Conservation (phyloP, 2,113 vertebrate genomes). For the Orcinus orca region DNA sequence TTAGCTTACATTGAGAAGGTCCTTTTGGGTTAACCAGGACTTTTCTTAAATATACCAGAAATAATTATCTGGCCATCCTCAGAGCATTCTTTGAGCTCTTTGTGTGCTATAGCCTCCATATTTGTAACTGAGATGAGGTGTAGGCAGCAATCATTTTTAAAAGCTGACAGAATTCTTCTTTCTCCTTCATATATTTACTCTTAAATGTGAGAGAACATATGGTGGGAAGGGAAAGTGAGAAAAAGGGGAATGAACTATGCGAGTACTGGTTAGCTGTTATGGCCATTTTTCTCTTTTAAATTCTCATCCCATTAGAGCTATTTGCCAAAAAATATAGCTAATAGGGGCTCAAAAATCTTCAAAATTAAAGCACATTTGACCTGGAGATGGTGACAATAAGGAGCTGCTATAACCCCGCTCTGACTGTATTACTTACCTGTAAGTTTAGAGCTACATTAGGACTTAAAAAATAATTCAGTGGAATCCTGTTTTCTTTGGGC, state of each 20-base stretch:
- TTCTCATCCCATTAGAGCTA: neutral
- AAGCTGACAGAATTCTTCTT: conserved; percentile 5
- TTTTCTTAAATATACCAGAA: neutral
- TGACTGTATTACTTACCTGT: neutral
- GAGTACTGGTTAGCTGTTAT: neutral
- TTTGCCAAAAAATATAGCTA: neutral
- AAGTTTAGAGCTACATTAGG: neutral
- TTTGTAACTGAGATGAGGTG: neutral
- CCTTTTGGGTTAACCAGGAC: neutral
- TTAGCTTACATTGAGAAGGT: neutral
- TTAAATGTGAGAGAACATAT: neutral
- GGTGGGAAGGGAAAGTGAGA: neutral
- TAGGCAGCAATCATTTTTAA: neutral
- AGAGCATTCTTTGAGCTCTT: neutral
- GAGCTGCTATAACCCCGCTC: neutral
- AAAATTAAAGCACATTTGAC: conserved; percentile 30
- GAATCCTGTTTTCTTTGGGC: neutral
- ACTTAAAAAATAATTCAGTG: conserved; percentile 23
- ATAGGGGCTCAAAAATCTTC: neutral
- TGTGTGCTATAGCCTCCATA: neutral
- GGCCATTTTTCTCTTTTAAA: neutral
- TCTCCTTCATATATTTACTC: neutral
- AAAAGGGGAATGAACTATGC: neutral
- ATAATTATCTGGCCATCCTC: neutral
- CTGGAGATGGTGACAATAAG: neutral